Conservation (phyloP, 2,797 vertebrate species). For the Rousettus madagascariensis region DNA sequence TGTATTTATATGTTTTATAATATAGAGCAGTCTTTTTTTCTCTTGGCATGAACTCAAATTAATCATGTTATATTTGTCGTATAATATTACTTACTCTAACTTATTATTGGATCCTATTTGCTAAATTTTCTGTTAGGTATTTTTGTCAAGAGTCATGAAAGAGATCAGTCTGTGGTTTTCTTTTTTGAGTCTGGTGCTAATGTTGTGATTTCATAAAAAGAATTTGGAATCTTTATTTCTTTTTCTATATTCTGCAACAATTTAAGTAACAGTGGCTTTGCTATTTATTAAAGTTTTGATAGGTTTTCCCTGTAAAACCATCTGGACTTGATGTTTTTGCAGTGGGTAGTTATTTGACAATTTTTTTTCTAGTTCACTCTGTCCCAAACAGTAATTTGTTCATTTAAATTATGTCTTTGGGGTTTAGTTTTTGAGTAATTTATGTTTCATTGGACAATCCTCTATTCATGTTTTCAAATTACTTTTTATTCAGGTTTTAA, state of each 20-base stretch:
- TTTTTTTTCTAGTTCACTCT: neutral
- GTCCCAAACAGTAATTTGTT: neutral
- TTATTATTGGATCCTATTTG: neutral
- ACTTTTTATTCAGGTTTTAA: slow-evolving; percentile 27
- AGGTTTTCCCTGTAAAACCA: slow-evolving; percentile 24
- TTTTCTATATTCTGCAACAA: slow-evolving; percentile 45
- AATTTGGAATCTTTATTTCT: slow-evolving; percentile 41
- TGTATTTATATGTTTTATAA: neutral
- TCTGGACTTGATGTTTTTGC: slow-evolving; percentile 38
- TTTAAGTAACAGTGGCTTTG: slow-evolving; percentile 45
- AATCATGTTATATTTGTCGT: neutral
- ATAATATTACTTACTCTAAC: neutral
- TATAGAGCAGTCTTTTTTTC: neutral
- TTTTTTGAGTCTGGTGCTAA: slow-evolving; percentile 10
- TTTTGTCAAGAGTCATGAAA: neutral
- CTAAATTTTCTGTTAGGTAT: neutral
- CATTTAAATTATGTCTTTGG: neutral
- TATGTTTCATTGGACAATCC: neutral
- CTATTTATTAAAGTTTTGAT: slow-evolving; percentile 37
- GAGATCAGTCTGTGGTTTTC: neutral
- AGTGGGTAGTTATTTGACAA: neutral
- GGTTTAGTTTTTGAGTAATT: slow-evolving; percentile 31
- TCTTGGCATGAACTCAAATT: neutral
- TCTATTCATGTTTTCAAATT: neutral
- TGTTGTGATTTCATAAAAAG: slow-evolving; percentile 17